Percentiles rank a stretch among this genome's conserved stretches.
phyloP scores from a whole-genome alignment of 2,888 invertebrate genomes.

The Diabrotica balteata region DNA sequence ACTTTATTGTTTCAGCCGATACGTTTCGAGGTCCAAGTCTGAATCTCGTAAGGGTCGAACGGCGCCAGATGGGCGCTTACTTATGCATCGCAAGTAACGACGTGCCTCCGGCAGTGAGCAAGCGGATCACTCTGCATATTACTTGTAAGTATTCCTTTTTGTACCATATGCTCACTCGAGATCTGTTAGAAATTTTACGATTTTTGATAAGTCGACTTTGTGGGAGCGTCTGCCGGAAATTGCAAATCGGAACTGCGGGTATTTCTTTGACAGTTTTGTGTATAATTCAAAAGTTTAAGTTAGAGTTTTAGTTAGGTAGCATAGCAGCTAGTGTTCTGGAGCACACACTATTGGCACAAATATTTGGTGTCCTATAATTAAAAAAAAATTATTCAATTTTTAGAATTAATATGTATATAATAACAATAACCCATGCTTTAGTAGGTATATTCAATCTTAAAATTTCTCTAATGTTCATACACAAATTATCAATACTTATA shows the following conservation, averaged over 20 bases:
- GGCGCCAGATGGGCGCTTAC: slow-evolving; percentile 70
- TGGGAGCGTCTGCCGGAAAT: background rate
- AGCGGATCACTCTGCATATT: slow-evolving; percentile 74
- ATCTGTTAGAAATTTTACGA: background rate
- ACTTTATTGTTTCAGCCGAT: slow-evolving; percentile 58
- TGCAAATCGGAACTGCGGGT: background rate
- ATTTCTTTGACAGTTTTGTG: background rate
- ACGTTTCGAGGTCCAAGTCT: slow-evolving; percentile 65
- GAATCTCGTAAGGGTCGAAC: slow-evolving; percentile 64
- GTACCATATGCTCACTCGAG: slow-evolving; percentile 1
- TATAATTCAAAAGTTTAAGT: background rate
- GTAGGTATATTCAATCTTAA: too few species aligned
- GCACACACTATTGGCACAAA: too few species aligned
- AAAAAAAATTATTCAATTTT: too few species aligned
- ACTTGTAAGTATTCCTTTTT: slow-evolving; percentile 71
- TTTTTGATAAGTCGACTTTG: background rate
- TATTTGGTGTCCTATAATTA: too few species aligned
- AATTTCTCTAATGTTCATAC: too few species aligned
- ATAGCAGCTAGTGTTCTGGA: too few species aligned
- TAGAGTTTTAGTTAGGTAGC: background rate
- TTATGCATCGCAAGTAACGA: slow-evolving; percentile 70
- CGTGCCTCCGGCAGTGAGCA: slow-evolving; percentile 70
- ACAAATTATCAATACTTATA: too few species aligned
- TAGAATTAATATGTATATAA: too few species aligned
- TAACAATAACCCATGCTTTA: too few species aligned